Evolutionary conservation across 2,113 vertebrate genomes (phyloP).

Genomic region (Alaudala cheleensis): DNA sequence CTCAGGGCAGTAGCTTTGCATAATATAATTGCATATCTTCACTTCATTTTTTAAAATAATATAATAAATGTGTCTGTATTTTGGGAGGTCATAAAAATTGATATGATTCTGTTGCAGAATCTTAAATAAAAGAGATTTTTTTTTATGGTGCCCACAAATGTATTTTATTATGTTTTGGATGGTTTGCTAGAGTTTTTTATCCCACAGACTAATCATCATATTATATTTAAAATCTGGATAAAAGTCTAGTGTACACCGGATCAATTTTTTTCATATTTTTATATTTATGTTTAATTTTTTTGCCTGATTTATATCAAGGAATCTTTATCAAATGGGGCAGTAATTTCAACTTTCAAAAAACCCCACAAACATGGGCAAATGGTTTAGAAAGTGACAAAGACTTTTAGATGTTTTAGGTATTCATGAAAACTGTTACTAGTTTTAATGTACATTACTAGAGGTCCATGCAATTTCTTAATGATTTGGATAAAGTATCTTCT

Average conservation of each 20-base stretch:
- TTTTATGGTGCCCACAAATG: neutral
- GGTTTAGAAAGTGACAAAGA: neutral
- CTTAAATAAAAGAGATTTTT: neutral
- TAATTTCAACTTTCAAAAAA: neutral
- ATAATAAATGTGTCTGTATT: neutral
- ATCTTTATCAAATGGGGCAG: neutral
- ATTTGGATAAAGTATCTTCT: neutral
- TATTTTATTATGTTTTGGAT: neutral
- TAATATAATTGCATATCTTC: neutral
- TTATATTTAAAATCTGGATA: neutral
- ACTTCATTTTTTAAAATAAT: neutral
- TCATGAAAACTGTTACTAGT: neutral
- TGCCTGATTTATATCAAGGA: neutral
- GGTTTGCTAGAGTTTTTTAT: accelerated
- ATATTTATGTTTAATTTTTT: neutral
- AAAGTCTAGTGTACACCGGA: neutral
- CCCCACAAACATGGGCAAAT: neutral
- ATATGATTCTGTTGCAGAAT: neutral
- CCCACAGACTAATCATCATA: accelerated
- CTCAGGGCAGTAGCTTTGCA: neutral
- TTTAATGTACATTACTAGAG: neutral
- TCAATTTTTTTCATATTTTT: neutral
- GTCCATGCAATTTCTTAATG: neutral
- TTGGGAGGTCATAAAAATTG: neutral
- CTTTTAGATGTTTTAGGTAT: neutral